phyloP scores from a whole-genome alignment of 2,113 vertebrate genomes.

The Rhynchopsitta pachyrhyncha region DNA sequence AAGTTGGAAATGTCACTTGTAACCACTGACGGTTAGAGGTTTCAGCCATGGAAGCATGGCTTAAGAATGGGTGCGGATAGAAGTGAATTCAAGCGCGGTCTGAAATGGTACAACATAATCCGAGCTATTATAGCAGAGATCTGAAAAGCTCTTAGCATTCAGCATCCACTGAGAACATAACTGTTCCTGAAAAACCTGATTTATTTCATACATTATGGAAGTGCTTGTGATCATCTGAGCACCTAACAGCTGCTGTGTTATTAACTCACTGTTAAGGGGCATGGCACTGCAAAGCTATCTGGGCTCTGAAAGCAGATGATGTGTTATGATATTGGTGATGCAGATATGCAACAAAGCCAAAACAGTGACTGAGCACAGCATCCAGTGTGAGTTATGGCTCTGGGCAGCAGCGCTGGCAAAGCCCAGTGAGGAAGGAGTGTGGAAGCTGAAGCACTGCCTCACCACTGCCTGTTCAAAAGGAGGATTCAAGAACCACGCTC shows the following conservation, averaged over 20 bases:
- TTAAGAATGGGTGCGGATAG: neutral
- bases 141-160: neutral
- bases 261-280: neutral
- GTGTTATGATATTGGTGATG: neutral
- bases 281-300: neutral
- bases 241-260: neutral
- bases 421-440: rapidly evolving
- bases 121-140: neutral
- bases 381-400: neutral
- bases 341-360: neutral
- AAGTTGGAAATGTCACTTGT: neutral
- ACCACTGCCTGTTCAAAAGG: rapidly evolving
- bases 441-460: neutral
- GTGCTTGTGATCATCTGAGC: neutral
- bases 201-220: neutral
- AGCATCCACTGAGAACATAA: neutral
- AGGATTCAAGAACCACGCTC: rapidly evolving
- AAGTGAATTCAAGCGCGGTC: neutral
- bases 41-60: neutral
- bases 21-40: neutral
- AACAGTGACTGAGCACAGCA: neutral
- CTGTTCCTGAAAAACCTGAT: neutral
- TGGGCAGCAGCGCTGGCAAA: neutral
- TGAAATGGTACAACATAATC: neutral
- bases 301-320: neutral